Conservation (phyloP, 1,140 invertebrate genomes). For the Drosophila ambigua region DNA sequence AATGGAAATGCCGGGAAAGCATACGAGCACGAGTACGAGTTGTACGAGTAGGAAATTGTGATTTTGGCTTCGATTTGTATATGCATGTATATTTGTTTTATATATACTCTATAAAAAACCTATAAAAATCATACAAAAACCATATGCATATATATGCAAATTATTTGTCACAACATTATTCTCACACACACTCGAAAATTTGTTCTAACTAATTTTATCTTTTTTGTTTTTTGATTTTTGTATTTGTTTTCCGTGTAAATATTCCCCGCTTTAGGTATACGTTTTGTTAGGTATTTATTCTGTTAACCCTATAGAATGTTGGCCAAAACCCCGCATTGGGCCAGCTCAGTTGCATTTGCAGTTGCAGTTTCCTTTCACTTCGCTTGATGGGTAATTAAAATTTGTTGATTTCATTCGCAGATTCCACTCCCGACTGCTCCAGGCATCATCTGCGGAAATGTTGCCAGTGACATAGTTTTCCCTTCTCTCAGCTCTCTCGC, state of each 20-base stretch:
- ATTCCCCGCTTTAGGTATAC: constrained; percentile 31
- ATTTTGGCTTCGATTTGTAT: constrained; percentile 43
- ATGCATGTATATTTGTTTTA: constrained; percentile 46
- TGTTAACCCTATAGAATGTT: constrained; percentile 78
- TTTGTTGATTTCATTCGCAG: constrained; percentile 48
- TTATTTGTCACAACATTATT: constrained; percentile 80
- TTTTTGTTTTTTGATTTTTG: constrained; percentile 22
- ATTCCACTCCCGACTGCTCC: no score
- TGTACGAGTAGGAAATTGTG: constrained; percentile 19
- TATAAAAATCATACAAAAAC: constrained; percentile 58
- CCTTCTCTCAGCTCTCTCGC: neutral
- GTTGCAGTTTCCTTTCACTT: constrained; percentile 26
- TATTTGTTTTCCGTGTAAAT: constrained; percentile 40
- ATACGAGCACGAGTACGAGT: constrained; percentile 14
- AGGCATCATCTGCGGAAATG: constrained; percentile 9
- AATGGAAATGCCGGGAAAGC: constrained; percentile 39
- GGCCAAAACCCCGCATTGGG: constrained; percentile 42
- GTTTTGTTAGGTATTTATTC: constrained; percentile 65
- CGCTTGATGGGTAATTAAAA: constrained; percentile 60
- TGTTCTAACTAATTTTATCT: constrained; percentile 69
- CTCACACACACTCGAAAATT: constrained; percentile 50
- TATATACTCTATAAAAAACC: constrained; percentile 50
- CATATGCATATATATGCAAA: constrained; percentile 60
- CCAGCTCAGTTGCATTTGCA: constrained; percentile 51
- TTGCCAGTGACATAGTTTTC: constrained; percentile 53